These are phyloP conservation scores for Onychomys torridus DNA, from an alignment of 2,797 vertebrate species.

Conservation along the genomic window DNA sequence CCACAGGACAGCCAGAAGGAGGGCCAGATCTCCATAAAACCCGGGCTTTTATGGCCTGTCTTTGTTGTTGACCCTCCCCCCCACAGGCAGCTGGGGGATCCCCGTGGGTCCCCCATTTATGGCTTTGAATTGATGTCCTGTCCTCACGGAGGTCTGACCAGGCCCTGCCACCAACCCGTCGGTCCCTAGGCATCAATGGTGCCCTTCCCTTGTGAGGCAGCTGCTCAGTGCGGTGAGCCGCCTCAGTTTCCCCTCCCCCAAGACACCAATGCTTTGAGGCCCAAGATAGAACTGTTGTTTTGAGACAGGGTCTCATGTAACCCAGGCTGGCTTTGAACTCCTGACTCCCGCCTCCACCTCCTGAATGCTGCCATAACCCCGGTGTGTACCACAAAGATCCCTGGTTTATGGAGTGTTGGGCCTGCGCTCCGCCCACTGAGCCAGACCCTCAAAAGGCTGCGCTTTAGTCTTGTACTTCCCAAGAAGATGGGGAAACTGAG, in stretches of 20 bases:
- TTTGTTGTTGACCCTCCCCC: constrained; percentile 28
- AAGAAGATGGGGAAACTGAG: background rate
- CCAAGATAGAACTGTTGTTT: background rate
- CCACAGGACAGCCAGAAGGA: constrained; percentile 21
- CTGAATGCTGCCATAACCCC: too few species aligned
- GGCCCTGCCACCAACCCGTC: background rate
- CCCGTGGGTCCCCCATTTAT: constrained; percentile 20
- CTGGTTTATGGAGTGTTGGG: background rate
- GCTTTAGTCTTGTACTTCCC: background rate
- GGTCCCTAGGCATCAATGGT: background rate
- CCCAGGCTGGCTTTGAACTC: background rate
- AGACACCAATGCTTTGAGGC: rapidly evolving
- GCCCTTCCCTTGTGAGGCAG: too few species aligned
- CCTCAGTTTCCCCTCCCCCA: background rate
- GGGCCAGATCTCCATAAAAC: constrained; percentile 45
- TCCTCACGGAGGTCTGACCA: background rate
- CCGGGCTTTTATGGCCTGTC: constrained; percentile 30
- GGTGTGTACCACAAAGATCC: background rate
- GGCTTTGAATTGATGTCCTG: background rate
- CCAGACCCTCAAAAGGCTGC: background rate
- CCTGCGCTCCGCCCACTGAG: background rate
- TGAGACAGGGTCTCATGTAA: background rate
- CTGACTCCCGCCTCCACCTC: background rate
- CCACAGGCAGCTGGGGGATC: background rate
- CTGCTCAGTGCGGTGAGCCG: background rate